Base-by-base conservation (phyloP, 2,888 invertebrate species). In the Tanytarsus gracilentus region DNA sequence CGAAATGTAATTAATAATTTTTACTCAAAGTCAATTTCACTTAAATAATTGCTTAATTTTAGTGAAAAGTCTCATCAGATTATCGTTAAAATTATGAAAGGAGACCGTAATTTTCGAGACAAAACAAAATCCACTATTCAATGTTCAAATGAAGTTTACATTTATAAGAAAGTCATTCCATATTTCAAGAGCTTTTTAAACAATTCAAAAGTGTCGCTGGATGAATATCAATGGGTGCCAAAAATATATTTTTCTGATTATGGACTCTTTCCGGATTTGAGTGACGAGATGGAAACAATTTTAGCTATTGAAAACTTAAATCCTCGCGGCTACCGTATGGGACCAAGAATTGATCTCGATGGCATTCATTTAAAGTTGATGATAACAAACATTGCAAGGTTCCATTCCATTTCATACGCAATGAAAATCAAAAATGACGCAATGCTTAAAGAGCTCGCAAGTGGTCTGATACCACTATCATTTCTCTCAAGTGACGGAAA, bases 71-170 rank as follows among this genome's bases (percentile, higher is more conserved):
- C 11, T 21, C 49, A 25, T 23, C 23, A 18, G 18, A 49, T 69
- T 11, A 65, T 73, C 52, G 67, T 67, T 0, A 73, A 73, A 62
- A 71, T 73, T 55, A 73, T 73, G 72, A 71, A 70, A 60, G 71
- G 72, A 18, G 68, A 67, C 49, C 64, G 65, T 2, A 62, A 63
- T 11, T 72, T 72, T 44, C 69, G 74, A 1, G 66, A 66, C 25
- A 65, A 65, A 2, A 69, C 69, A 61, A 69, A 70, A 63, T 69
- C 69, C 2, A 70, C 69, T 53, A 67, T 65, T 14, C 72, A 72
- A 64, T 72, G 70, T 61, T 66, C 68, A 26, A 73, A 73, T 62
- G 74, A 73, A 62, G 64, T 70, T 9, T 70, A 67, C 26, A 67
- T 69, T 26, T 73, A 73, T 49, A 64, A 65, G 2, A 65, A 69